Conservation (phyloP, 2,113 vertebrate species). For the Hystrix cristata region DNA sequence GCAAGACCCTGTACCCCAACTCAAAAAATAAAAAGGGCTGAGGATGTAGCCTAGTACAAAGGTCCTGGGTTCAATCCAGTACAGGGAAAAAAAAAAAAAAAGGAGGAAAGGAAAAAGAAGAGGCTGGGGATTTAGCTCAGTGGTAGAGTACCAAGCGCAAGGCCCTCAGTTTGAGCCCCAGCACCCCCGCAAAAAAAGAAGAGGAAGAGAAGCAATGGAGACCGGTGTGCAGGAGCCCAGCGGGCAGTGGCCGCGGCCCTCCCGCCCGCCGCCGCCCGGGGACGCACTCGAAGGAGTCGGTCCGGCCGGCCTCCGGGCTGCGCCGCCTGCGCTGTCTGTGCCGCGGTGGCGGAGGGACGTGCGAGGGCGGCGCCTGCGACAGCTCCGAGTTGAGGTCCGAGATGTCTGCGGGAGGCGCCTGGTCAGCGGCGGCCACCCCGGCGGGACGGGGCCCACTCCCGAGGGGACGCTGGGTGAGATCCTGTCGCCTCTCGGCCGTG, state of each 20-base stretch:
- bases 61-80: background rate
- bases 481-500: background rate
- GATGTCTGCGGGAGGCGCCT: conserved; percentile 89
- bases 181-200: too few species aligned
- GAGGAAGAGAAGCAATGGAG: too few species aligned
- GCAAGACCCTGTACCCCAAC: background rate
- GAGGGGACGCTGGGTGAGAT: background rate
- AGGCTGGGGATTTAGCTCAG: too few species aligned
- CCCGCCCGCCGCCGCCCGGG: rapidly evolving
- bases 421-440: background rate
- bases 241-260: background rate
- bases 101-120: background rate
- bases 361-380: conserved; percentile 74
- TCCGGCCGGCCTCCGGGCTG: conserved; percentile 75
- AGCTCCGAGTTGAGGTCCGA: conserved; percentile 92
- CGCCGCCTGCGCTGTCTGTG: conserved; percentile 60
- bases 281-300: conserved; percentile 76
- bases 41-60: background rate
- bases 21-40: background rate
- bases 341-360: conserved; percentile 72
- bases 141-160: too few species aligned
- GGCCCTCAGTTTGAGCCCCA: too few species aligned
- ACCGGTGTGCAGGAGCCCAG: background rate
- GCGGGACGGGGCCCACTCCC: background rate
- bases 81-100: too few species aligned